These are phyloP conservation scores for Catharus bicknelli DNA, from an alignment of 2,113 vertebrate genomes.

Conservation along the genomic window DNA sequence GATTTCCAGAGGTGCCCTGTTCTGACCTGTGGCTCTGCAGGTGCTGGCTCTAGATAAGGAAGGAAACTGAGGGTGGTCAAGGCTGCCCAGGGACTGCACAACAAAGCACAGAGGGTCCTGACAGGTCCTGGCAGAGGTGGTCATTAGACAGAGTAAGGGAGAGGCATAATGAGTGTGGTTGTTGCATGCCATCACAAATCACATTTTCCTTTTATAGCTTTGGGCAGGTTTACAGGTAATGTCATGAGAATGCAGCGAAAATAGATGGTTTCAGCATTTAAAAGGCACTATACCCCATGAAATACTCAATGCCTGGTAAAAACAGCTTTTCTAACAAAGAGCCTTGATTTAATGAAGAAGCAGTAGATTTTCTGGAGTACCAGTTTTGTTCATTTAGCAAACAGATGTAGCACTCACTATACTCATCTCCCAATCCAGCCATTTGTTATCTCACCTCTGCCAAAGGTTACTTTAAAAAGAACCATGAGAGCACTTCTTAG, in stretches of 20 bases:
- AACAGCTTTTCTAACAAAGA: conserved; percentile 14
- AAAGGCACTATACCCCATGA: neutral
- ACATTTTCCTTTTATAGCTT: neutral
- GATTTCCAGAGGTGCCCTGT: neutral
- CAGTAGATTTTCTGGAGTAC: neutral
- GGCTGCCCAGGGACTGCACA: neutral
- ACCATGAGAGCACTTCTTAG: neutral
- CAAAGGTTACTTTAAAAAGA: conserved; percentile 40
- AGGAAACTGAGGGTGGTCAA: neutral
- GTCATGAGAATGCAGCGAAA: neutral
- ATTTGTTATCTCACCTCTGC: neutral
- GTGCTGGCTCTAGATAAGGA: neutral
- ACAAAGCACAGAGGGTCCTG: neutral
- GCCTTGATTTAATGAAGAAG: neutral
- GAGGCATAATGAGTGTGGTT: neutral
- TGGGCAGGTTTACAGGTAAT: neutral
- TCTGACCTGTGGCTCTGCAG: neutral
- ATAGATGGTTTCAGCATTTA: neutral
- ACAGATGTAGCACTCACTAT: conserved; percentile 23
- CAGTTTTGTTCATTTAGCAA: conserved; percentile 8
- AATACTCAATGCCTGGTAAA: neutral
- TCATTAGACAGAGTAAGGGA: neutral
- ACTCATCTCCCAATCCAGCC: neutral
- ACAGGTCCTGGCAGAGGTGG: neutral
- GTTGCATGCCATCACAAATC: neutral